Evolutionary conservation across 2,888 invertebrate genomes (phyloP), one percentile per base, ranked within the genome.

Genomic region (Chalcis sispes): DNA sequence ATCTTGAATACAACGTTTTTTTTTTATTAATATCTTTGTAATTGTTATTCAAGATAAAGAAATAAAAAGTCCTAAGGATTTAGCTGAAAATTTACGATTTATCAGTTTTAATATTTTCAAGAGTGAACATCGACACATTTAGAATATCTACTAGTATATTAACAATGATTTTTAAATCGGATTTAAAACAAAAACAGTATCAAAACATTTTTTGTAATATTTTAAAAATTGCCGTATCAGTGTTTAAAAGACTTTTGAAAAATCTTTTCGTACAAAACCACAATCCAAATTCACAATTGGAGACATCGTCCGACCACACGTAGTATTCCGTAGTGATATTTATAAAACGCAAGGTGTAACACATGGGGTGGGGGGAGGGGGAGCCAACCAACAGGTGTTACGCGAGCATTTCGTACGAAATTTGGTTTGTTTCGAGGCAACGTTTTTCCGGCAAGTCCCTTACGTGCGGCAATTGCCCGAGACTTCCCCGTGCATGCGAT

Each of bases 331-430:
- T 27, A 56, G 50, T 18, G 42, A 40, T 75, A 64, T 65, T 75
- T 75, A 75, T 75, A 70, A 75, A 75, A 50, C 18, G 40, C 50
- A 46, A n/a, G 46, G 10, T 36, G n/a, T n/a, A n/a, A n/a, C n/a
- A n/a, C n/a, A n/a, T n/a, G n/a, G n/a, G n/a, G n/a, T n/a, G n/a
- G n/a, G n/a, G n/a, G n/a, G n/a, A n/a, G n/a, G n/a, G n/a, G n/a
- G n/a, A n/a, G n/a, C n/a, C n/a, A n/a, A n/a, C 64, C 75, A 75
- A 75, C 75, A 75, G 70, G 75, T 75, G 56, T 56, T 50, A 59
- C 27, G n/a, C 10, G 36, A 36, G 10, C 4, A 36, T 4, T 36
- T 25, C 18, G 27, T 40, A 25, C 50, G 65, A 64, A 75, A 65
- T 70, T 75, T 13, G 56, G 40, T 65, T 75, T 59, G 54, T 50